phyloP scores from a whole-genome alignment of 2,888 invertebrate genomes.

The Pachydiplax longipennis region DNA sequence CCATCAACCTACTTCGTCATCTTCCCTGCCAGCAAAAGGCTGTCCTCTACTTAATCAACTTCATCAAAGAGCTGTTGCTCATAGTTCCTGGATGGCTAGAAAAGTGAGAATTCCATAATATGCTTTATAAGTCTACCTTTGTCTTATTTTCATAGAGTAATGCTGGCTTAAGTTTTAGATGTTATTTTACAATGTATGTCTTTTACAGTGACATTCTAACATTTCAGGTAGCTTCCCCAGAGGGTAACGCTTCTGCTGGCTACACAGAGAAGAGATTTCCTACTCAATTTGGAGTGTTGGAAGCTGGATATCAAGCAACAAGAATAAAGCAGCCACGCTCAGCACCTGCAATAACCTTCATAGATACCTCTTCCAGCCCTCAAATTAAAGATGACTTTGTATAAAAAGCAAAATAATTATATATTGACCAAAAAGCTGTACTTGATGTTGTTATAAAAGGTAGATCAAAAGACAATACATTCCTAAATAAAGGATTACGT shows the following conservation, averaged over 20 bases:
- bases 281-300: not conserved
- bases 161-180: not conserved
- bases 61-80: constrained; percentile 25
- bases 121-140: not conserved
- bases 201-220: not conserved
- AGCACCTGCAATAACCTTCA: constrained; percentile 23
- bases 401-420: not conserved
- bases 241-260: not conserved
- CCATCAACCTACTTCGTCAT: constrained; percentile 12
- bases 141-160: not conserved
- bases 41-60: constrained; percentile 8
- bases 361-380: constrained; percentile 1
- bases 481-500: too few species aligned
- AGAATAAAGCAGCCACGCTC: constrained; percentile 20
- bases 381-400: not conserved
- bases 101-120: not conserved
- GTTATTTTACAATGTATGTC: not conserved
- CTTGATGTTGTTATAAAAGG: too few species aligned
- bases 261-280: not conserved
- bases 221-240: constrained; percentile 2
- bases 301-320: not conserved
- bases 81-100: not conserved
- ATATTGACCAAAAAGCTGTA: too few species aligned
- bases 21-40: constrained; percentile 7
- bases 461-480: too few species aligned